A percentile compares a stretch with the other conserved stretches of the same genome.
These are phyloP conservation scores for Marronus borbonicus DNA, from an alignment of 2,888 invertebrate genomes.

Conservation along the genomic window DNA sequence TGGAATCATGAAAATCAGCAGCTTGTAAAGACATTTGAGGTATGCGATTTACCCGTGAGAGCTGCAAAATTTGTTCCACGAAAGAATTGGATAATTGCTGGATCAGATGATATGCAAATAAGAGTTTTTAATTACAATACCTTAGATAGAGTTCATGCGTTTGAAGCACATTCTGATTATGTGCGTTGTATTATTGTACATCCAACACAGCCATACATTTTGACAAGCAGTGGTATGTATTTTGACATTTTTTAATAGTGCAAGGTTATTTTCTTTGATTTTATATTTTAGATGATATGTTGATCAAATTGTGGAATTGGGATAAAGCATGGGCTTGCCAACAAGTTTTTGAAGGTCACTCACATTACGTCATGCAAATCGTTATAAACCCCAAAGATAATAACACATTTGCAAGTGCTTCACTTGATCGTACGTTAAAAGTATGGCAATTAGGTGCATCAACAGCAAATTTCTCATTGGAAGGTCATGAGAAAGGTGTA, in stretches of 20 bases:
- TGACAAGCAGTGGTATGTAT: slow-evolving; percentile 94
- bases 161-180: slow-evolving; percentile 99
- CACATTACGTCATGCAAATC: slow-evolving; percentile 99
- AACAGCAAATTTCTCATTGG: slow-evolving; percentile 97
- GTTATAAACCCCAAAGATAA: slow-evolving; percentile 99
- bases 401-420: slow-evolving; percentile 99
- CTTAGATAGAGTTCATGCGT: slow-evolving; percentile 93
- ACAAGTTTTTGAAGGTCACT: slow-evolving; percentile 99
- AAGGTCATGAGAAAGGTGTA: slow-evolving; percentile 98
- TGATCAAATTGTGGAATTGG: slow-evolving; percentile 99
- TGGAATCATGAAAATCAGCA: slow-evolving; percentile 99
- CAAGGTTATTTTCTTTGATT: slow-evolving; percentile 17
- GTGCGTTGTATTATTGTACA: slow-evolving; percentile 96
- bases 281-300: slow-evolving; percentile 88
- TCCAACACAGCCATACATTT: slow-evolving; percentile 96
- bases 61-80: slow-evolving; percentile 96
- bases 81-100: slow-evolving; percentile 99
- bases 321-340: slow-evolving; percentile 98
- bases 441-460: slow-evolving; percentile 98
- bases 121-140: slow-evolving; percentile 99
- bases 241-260: slow-evolving; percentile 21
- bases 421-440: slow-evolving; percentile 97
- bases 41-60: slow-evolving; percentile 96
- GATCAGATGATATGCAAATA: slow-evolving; percentile 96
- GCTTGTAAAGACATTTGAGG: slow-evolving; percentile 91